Percentiles rank a stretch among this genome's conserved stretches.
Evolutionary conservation across 2,113 vertebrate species (phyloP).

Genomic region (Terrapene triunguis): DNA sequence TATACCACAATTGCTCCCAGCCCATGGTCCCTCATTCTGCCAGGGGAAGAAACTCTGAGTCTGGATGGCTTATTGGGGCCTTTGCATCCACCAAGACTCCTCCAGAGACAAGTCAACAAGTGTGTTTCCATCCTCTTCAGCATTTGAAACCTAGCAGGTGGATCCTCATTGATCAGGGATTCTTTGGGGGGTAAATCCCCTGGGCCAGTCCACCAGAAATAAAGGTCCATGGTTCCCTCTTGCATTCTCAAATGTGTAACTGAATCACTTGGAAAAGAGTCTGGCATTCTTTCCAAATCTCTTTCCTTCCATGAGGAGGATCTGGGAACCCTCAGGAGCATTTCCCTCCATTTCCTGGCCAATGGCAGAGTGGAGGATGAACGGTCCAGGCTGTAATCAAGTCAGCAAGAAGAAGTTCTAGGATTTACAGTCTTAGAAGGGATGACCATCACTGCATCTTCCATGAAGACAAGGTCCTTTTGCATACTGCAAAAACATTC

Average conservation of each 20-base stretch:
- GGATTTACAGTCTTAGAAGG: not conserved
- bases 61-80: not conserved
- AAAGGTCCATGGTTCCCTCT: not conserved
- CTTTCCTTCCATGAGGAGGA: not conserved
- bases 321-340: not conserved
- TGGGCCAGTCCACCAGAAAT: not conserved
- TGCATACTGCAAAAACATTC: not conserved
- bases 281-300: not conserved
- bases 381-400: not conserved
- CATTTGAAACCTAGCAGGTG: not conserved
- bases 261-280: not conserved
- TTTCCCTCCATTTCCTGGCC: not conserved
- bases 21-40: not conserved
- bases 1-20: not conserved
- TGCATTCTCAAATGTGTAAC: not conserved
- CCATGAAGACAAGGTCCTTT: not conserved
- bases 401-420: not conserved
- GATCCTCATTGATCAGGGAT: not conserved
- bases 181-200: not conserved
- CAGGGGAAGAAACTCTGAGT: not conserved
- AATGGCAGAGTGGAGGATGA: not conserved
- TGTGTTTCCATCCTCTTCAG: not conserved
- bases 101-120: not conserved
- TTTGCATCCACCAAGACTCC: not conserved
- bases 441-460: not conserved